These are phyloP conservation scores for Stegastes partitus DNA, from an alignment of 2,113 vertebrate species.

Conservation along the genomic window DNA sequence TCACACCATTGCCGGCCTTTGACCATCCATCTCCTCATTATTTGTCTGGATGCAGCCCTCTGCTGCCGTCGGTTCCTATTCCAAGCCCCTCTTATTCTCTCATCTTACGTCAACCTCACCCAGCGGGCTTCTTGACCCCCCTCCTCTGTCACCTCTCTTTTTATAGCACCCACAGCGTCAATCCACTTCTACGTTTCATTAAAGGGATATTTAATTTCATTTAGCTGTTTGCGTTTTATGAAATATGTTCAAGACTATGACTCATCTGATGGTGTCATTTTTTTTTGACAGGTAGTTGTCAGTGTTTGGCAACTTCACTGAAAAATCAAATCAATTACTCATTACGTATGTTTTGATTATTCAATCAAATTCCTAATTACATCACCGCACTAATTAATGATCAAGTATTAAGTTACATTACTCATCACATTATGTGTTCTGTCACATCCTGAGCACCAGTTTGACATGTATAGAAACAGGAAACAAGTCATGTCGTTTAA, in stretches of 20 bases:
- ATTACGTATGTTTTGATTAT: too few species aligned
- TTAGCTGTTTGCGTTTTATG: constrained; percentile 9
- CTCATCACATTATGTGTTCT: background rate
- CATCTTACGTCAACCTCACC: constrained; percentile 50
- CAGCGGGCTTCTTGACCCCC: constrained; percentile 49
- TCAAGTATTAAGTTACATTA: background rate
- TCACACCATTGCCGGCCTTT: constrained; percentile 50
- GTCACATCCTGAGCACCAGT: background rate
- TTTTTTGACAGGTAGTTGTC: background rate
- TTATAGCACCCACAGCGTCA: constrained; percentile 31
- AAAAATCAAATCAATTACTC: too few species aligned
- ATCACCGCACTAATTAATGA: background rate
- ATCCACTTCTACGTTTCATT: constrained; percentile 33
- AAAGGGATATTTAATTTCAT: constrained; percentile 27
- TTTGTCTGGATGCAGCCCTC: constrained; percentile 54
- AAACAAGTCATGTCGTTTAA: background rate
- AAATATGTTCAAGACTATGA: background rate
- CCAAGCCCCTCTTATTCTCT: constrained; percentile 41
- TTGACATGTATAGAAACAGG: background rate
- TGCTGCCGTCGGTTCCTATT: constrained; percentile 48
- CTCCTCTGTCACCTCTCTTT: constrained; percentile 44
- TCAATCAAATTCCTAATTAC: background rate
- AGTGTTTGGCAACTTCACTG: background rate
- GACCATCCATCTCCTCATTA: constrained; percentile 66
- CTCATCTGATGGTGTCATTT: too few species aligned